Evolutionary conservation across 2,888 invertebrate species (phyloP).

Genomic region (Sipha maydis): DNA sequence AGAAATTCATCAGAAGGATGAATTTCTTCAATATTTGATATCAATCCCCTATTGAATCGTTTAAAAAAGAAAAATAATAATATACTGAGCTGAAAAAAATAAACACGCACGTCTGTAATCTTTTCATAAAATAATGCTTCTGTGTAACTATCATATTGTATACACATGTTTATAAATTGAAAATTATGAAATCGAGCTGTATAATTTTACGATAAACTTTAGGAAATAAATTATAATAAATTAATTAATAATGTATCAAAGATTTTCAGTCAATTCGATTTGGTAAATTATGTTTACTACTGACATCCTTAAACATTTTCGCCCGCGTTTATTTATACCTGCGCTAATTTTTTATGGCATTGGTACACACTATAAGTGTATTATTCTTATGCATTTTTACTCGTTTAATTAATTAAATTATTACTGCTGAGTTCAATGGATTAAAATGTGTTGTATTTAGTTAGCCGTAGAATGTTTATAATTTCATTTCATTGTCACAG

Average conservation of each 20-base stretch:
- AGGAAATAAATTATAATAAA: too few species aligned
- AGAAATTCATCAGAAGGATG: background rate
- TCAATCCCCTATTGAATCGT: too few species aligned
- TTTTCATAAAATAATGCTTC: background rate
- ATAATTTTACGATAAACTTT: too few species aligned
- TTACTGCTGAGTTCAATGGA: background rate
- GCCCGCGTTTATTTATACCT: background rate
- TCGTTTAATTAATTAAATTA: background rate
- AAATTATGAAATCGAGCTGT: too few species aligned
- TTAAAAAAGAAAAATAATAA: too few species aligned
- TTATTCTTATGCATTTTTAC: background rate
- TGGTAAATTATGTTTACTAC: background rate
- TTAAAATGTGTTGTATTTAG: background rate
- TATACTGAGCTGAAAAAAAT: too few species aligned
- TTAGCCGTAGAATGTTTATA: slow-evolving; percentile 4
- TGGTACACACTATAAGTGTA: background rate
- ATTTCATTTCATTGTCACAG: slow-evolving; percentile 47
- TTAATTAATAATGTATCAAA: background rate
- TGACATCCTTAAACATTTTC: background rate
- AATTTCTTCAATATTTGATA: too few species aligned
- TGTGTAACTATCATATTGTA: background rate
- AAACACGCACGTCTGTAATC: background rate
- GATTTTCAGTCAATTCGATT: background rate
- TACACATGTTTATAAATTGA: background rate
- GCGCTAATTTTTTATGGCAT: background rate